Conservation (phyloP, 2,888 invertebrate genomes). For the Oscheius sp. region DNA sequence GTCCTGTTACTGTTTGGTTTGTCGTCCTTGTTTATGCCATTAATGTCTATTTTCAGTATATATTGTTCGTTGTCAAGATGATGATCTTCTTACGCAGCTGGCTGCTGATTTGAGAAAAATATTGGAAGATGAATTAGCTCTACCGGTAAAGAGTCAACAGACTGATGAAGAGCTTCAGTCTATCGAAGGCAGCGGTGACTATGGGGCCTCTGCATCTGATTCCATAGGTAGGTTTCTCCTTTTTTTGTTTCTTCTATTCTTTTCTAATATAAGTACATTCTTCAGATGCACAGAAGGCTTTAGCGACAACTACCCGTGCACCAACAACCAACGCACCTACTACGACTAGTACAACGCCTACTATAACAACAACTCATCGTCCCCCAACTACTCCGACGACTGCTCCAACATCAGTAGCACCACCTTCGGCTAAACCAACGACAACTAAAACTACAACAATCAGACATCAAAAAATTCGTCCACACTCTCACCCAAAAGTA, state of each 20-base stretch:
- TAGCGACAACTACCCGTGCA: not conserved
- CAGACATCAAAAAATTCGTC: not conserved
- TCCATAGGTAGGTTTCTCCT: not conserved
- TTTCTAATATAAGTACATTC: no score
- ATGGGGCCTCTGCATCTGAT: not conserved
- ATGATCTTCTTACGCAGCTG: conserved; percentile 7
- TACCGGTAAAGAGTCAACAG: conserved; percentile 4
- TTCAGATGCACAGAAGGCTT: not conserved
- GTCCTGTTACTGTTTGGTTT: conserved; percentile 3
- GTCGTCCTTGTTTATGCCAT: not conserved
- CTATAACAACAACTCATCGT: not conserved
- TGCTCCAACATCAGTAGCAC: not conserved
- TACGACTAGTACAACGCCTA: conserved; percentile 2
- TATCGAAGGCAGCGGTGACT: conserved; percentile 28
- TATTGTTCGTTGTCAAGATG: not conserved
- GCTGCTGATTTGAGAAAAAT: conserved; percentile 14
- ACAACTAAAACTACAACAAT: conserved; percentile 7
- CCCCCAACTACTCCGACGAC: conserved; percentile 11
- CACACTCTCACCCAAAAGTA: not conserved
- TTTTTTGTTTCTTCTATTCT: not conserved
- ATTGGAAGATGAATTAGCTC: conserved; percentile 8
- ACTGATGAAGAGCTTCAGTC: conserved; percentile 12
- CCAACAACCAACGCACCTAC: not conserved
- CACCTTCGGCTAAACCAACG: not conserved
- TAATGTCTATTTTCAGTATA: not conserved